Base-by-base conservation (phyloP, 2,888 invertebrate genomes). In the Cryptocheilus praepositus region DNA sequence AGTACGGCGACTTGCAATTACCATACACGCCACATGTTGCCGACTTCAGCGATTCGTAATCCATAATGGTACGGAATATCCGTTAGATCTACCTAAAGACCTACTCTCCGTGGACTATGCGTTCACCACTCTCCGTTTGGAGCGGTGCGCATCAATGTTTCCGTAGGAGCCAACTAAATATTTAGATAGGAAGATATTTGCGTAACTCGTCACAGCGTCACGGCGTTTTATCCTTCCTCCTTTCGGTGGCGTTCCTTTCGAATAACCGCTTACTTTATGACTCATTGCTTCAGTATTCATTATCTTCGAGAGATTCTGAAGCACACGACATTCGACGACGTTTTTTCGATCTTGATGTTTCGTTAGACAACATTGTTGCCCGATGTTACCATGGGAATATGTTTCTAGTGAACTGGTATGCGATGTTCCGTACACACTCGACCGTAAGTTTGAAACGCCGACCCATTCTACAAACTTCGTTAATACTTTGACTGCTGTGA, bases 41-140 rank as follows among this genome's bases (percentile, higher is more conserved):
- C 49, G 60, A 21, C 56, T 21, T 55, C 36, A 36, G 36, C 60
- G 60, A 61, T 61, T 57, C 61, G 28, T 25, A 25, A 44, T 51
- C 45, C 25, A 45, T 25, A 60, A 46, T 43, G 19, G 52, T 54
- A 44, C 28, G 22, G 44, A 55, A 62, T 22, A 22, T 62, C 62
- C 67, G 63, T 66, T 64, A 68, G 60, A 55, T 3, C 44, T 59
- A 55, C 67, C 55, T 53, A 54, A 7, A 56, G 25, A 56, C 63
- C 28, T 21, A 49, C 52, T 60, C 36, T 36, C 36, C 36, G 61
- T 25, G 45, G 49, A 15, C 53, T 28, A 4, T 49, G 16, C 52
- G 49, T 36, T 11, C 36, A 11, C 36, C 60, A 49, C 13, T 28
- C 15, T 19, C 1, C 46, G 15, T 28, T 22, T 2, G 7, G 3